phyloP scores from a whole-genome alignment of 2,888 invertebrate genomes.

The Nemurella pictetii region DNA sequence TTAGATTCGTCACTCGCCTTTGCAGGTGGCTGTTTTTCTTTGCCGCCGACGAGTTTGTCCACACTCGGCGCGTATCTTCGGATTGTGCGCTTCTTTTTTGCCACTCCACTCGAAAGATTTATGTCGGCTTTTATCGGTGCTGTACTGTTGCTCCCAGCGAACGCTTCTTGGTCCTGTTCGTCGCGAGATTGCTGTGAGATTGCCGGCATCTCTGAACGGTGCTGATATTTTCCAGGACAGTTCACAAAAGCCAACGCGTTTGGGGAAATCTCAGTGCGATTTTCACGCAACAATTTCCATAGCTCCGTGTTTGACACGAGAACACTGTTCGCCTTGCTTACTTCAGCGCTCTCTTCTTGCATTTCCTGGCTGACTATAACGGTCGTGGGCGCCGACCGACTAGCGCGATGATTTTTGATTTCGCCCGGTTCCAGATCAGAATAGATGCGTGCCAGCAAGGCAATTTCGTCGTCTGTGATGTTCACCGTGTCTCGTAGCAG shows the following conservation, averaged over 20 bases:
- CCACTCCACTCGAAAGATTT: neutral
- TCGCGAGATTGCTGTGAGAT: neutral
- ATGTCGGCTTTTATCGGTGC: neutral
- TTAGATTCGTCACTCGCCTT: neutral
- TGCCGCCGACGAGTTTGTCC: neutral
- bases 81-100: neutral
- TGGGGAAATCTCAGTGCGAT: neutral
- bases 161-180: neutral
- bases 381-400: no score
- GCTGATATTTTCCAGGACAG: neutral
- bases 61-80: neutral
- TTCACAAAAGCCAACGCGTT: neutral
- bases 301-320: neutral
- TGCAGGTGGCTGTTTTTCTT: neutral
- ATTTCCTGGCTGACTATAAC: neutral
- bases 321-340: neutral
- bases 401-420: no score
- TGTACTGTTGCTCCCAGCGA: neutral
- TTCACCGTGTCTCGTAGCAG: neutral
- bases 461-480: neutral
- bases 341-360: neutral
- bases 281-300: neutral
- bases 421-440: neutral
- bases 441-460: neutral
- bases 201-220: neutral